Evolutionary conservation across 2,888 invertebrate species (phyloP), one percentile per base, ranked within the genome.

Genomic region (Odontomyia ornata): DNA sequence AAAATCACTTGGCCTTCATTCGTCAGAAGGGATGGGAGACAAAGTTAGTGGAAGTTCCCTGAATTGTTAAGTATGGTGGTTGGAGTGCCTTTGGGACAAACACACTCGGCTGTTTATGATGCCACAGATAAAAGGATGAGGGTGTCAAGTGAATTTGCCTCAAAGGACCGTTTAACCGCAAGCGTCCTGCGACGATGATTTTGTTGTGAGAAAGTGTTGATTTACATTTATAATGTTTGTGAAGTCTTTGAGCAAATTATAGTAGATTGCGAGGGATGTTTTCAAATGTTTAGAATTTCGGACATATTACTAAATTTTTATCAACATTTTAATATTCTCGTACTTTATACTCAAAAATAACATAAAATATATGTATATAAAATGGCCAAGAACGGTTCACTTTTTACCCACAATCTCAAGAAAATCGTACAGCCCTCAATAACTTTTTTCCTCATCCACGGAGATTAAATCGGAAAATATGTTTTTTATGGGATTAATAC

Each of bases 131-230:
- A 76, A 76, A 67, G 76, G 18, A 64, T 56, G 77, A 77, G 79
- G 79, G 79, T 77, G 79, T 76, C 77, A 78, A 77, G 76, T 77
- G 69, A 75, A 79, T 79, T 77, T 76, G 67, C 71, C 77, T 64
- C 67, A 46, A 43, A 67, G 79, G 77, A 57, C 73, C 72, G 43
- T 77, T 67, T 73, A 77, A 69, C 78, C 43, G 21, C 57, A 60
- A 73, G 18, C 36, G 36, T 7, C 13, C 23, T 36, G 30, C 18
- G 21, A 67, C 67, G 43, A 5, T 56, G 23, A 43, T 57, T 57
- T 57, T 36, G 73, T 73, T 57, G 3, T 30, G 36, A 57, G 5
- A 11, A 25, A 60, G 60, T 25, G 0, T 25, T 25, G 25, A 60
- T 60, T 60, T 60, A 60, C 21, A 60, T 60, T 23, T 60, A 60